Conservation (phyloP, 2,797 vertebrate genomes). For the Florisuga fusca region DNA sequence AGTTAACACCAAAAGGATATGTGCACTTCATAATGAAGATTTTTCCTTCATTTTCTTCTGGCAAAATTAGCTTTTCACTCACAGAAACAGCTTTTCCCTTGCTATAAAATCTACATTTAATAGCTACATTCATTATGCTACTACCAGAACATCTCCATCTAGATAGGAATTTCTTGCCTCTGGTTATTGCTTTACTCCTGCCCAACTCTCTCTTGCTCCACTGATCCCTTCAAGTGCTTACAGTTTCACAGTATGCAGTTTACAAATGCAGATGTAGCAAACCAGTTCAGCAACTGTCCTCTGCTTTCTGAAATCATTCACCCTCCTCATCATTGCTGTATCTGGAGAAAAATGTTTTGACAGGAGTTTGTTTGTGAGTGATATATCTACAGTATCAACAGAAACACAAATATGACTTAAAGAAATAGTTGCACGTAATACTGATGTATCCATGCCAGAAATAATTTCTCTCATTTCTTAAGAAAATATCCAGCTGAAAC, state of each 20-base stretch:
- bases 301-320: background rate
- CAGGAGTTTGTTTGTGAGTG: background rate
- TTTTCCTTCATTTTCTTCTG: background rate
- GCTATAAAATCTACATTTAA: constrained; percentile 17
- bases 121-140: background rate
- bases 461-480: constrained; percentile 9
- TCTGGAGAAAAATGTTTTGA: constrained; percentile 46
- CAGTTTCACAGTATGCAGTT: background rate
- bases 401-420: constrained; percentile 18
- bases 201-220: background rate
- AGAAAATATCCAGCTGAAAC: constrained; percentile 18
- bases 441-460: background rate
- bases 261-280: background rate
- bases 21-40: background rate
- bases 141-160: background rate
- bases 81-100: background rate
- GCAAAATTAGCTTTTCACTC: background rate
- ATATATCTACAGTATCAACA: background rate
- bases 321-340: background rate
- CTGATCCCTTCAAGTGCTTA: constrained; percentile 5
- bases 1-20: background rate
- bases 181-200: background rate
- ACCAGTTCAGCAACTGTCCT: background rate
- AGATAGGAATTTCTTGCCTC: background rate
- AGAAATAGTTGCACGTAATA: background rate